Evolutionary conservation across 1,140 invertebrate genomes (phyloP).

Genomic region (Anagrus nilaparvatae): DNA sequence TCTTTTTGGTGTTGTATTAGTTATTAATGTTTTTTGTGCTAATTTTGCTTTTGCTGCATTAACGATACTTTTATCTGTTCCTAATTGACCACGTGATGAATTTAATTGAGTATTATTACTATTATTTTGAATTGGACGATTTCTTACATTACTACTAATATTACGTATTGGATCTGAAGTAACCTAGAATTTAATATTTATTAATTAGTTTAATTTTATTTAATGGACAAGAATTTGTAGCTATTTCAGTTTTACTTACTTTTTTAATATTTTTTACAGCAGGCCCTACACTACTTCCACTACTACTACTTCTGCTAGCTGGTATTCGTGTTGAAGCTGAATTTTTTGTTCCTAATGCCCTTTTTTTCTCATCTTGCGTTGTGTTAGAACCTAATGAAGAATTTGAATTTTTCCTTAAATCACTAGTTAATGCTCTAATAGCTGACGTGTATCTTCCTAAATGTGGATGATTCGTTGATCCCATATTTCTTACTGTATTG

Average conservation of each 20-base stretch:
- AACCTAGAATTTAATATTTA: constrained; percentile 7
- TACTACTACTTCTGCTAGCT: constrained; percentile 60
- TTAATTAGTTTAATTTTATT: too few species aligned
- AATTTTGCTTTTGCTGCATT: constrained; percentile 10
- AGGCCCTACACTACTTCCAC: constrained; percentile 55
- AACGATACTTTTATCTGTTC: constrained; percentile 18
- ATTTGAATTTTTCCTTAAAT: constrained; percentile 28
- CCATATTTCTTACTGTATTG: constrained; percentile 59
- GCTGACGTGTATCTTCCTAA: constrained; percentile 36
- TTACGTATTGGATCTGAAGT: constrained; percentile 11
- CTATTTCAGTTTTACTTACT: too few species aligned
- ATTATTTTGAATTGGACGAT: constrained; percentile 28
- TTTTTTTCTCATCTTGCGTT: constrained; percentile 27
- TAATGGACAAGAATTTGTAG: too few species aligned
- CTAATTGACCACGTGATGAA: too few species aligned
- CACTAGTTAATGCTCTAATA: constrained; percentile 34
- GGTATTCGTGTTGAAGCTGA: constrained; percentile 40
- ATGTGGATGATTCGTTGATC: constrained; percentile 36
- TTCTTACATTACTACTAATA: neutral
- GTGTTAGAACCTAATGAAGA: constrained; percentile 13
- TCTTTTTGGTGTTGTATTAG: too few species aligned
- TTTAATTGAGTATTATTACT: too few species aligned
- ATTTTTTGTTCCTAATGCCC: constrained; percentile 18
- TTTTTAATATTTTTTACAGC: constrained; percentile 27
- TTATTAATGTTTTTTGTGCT: too few species aligned